Evolutionary conservation across 2,113 vertebrate genomes (phyloP), one percentile per base, ranked within the genome.

Genomic region (Varanus salvator): DNA sequence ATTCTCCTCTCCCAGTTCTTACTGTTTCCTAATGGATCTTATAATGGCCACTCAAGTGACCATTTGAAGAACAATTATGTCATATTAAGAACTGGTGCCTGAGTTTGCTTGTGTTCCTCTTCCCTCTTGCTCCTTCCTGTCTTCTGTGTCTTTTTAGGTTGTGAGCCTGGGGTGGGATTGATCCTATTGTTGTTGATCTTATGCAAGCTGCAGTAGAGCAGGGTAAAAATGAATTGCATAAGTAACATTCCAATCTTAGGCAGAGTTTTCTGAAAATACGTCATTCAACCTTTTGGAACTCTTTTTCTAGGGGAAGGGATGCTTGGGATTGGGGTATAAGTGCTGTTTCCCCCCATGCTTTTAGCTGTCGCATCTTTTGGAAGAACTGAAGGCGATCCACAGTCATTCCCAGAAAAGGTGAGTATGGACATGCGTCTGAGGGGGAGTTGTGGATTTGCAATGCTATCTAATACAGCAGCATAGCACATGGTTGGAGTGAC

Each of bases 361-460:
- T 74, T 94, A 99, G 99, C 97, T 99, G 91, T 92, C 97, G 89
- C 97, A 98, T 31, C 96, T 99, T 11, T 83, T 99, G 84, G 93
- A 96, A 6, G 98, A 98, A 94, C 88, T 99, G 88, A 97, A 97
- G 91, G 90, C 93, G 21, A 98, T 99, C 94, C 96, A 83, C 91
- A 94, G 95, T 91, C 95, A 93, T 23, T 81, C 96, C 86, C 98
- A 99, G 85, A 99, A 98, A 95, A 98, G 99, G 99, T 99, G 94
- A 95, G 88, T 54, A 71, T 90, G 3, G 8, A 0, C 66, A 12
- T 52, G 3, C 14, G 25, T 44, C 17, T 38, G 8, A 8, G 57
- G 54, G n/a, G 17, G 29, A 64, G 7, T 50, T 68, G 29, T 66
- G 29, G 60, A 2, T 69, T 68, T 34, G 8, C 27, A 27, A 11